Evolutionary conservation across 2,797 vertebrate species (phyloP), one percentile per base, ranked within the genome.

Genomic region (Anableps anableps): DNA sequence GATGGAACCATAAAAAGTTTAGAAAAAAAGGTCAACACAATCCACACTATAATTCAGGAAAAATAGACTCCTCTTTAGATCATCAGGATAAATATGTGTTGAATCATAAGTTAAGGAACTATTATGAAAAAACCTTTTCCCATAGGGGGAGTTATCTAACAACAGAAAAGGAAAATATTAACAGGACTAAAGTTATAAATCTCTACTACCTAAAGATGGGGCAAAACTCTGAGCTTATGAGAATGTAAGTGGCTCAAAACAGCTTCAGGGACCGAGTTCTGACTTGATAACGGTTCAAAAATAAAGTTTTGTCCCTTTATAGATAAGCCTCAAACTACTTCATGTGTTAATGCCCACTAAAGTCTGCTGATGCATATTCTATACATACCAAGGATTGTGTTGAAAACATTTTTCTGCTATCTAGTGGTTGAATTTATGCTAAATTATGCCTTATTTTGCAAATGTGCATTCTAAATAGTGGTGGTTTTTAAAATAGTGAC

Each of bases 1-100:
- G 68, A 45, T 71, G 41, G 68, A 71, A 45, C 68, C 38, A 43
- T 71, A 45, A 71, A 71, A 45, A 71, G 38, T 71, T 26, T 66
- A 41, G 38, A 68, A 7, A 43, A 70, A 43, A 70, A 16, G 5
- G 41, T 5, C 41, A 23, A 45, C 66, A 17, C 21, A 68, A 68
- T 68, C 64, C 10, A 23, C 16, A 3, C 16, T 19, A 5, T 62
- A 34, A 17, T 34, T 62, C 14, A 34, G n/a, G 8, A 45, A 17
- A 45, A 45, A 71, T 1, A 3, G 45, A n/a, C 26, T n/a, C 41
- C 41, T 8, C 50, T 70, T 70, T 38, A 23, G 1, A 41, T 38
- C 9, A 23, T 14, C 64, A 41, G 23, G 11, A 68, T 23, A 26
- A 68, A 66, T 66, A 68, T 41, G 64, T 68, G 64, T 10, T 1